Evolutionary conservation across 2,797 vertebrate species (phyloP).

Genomic region (Intellagama lesueurii): DNA sequence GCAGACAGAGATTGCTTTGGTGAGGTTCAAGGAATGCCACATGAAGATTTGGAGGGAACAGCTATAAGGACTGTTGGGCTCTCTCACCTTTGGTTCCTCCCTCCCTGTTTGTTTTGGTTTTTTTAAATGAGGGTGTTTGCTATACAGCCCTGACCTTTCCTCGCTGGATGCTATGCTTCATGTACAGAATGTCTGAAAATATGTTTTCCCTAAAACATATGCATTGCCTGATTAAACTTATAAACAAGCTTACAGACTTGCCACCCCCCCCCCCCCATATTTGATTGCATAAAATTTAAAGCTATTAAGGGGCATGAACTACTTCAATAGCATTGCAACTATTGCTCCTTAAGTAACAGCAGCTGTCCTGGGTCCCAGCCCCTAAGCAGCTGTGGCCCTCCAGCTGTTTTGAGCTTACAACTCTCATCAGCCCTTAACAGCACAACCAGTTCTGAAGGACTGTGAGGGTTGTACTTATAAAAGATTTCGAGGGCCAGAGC

Average conservation of each 20-base stretch:
- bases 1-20: neutral
- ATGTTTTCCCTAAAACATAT: neutral
- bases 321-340: neutral
- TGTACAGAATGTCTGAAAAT: neutral
- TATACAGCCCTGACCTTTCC: neutral
- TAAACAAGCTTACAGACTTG: neutral
- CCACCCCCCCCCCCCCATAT: rapidly evolving
- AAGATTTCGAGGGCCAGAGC: too few relatives aligned
- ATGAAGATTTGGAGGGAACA: neutral
- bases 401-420: too few relatives aligned
- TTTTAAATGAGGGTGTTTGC: neutral
- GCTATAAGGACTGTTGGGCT: neutral
- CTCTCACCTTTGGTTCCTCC: neutral
- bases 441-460: too few relatives aligned
- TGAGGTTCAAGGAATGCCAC: neutral
- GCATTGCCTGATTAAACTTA: neutral
- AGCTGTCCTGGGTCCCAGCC: neutral
- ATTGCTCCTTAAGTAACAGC: neutral
- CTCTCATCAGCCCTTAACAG: too few relatives aligned
- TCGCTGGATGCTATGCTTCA: neutral
- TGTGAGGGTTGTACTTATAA: too few relatives aligned
- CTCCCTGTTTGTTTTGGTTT: neutral
- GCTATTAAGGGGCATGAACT: neutral
- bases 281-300: neutral
- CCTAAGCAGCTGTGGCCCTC: neutral